Conservation (phyloP, 2,797 vertebrate genomes). For the Zonotrichia albicollis region DNA sequence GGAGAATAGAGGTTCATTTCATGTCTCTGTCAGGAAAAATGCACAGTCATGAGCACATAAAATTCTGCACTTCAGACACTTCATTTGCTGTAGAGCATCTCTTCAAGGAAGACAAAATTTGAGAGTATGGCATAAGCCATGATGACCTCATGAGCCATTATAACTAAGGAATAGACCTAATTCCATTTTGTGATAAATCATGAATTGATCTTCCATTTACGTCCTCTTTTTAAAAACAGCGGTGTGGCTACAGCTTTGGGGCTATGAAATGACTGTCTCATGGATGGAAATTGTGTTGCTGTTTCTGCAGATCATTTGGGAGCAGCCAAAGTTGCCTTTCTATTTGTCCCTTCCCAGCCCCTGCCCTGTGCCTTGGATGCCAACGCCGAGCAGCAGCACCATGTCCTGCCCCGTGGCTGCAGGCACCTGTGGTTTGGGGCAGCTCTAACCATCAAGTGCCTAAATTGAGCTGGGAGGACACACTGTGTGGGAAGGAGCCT, state of each 20-base stretch:
- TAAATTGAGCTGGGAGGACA: rapidly evolving
- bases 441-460: neutral
- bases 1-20: neutral
- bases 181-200: slow-evolving; percentile 36
- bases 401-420: neutral
- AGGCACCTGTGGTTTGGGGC: neutral
- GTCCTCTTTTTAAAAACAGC: neutral
- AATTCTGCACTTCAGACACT: neutral
- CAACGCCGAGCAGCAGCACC: neutral
- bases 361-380: neutral
- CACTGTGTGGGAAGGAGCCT: rapidly evolving
- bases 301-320: neutral
- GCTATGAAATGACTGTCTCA: rapidly evolving
- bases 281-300: neutral
- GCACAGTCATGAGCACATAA: neutral
- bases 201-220: slow-evolving; percentile 51
- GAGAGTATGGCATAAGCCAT: neutral
- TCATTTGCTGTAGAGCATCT: neutral
- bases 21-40: slow-evolving; percentile 20
- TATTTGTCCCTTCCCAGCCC: neutral
- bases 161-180: slow-evolving; percentile 39
- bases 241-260: neutral
- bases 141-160: slow-evolving; percentile 39
- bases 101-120: neutral
- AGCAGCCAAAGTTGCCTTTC: neutral